Evolutionary conservation across 2,113 vertebrate genomes (phyloP), one percentile per base, ranked within the genome.

Genomic region (Phyllostomus hastatus): DNA sequence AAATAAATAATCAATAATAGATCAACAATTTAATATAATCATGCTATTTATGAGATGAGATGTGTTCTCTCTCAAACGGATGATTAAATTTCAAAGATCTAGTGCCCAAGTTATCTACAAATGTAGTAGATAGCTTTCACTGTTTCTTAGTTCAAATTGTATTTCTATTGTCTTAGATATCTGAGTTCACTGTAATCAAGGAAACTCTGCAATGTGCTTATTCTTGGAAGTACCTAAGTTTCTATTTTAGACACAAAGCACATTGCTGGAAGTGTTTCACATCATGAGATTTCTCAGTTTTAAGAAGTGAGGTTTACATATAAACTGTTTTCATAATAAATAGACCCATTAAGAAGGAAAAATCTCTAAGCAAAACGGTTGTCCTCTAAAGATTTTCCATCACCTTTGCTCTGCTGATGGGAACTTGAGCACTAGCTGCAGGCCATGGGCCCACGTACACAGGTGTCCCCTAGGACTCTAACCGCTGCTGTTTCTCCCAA

Each of bases 1-100:
- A 94, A 96, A 94, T 89, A 91, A 98, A 95, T 98, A 98, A 98
- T 99, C 98, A 97, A 98, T 98, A 98, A 94, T 97, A 97, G 97
- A 98, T 98, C 91, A 83, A 38, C 97, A 97, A 98, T 99, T 98
- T 97, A 98, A 98, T 97, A 97, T 97, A 95, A 95, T 61, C 92
- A 93, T 97, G 96, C 97, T 97, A 97, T 98, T 97, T 98, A 97
- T 97, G 97, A 98, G 96, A 94, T 97, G 83, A 54, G 73, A 16
- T 83, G 28, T 94, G 91, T 94, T 96, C 41, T 26, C 75, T 67
- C 79, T 92, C 87, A 88, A 95, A 93, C 76, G 52, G 96, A 96
- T 91, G 97, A 97, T 75, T 98, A 96, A 93, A 95, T 98, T 97
- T 98, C 97, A 97, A 93, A 61, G 93, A 98, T 92, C 94, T 91